phyloP scores from a whole-genome alignment of 2,888 invertebrate genomes.

The Dimorphilus gyrociliatus region DNA sequence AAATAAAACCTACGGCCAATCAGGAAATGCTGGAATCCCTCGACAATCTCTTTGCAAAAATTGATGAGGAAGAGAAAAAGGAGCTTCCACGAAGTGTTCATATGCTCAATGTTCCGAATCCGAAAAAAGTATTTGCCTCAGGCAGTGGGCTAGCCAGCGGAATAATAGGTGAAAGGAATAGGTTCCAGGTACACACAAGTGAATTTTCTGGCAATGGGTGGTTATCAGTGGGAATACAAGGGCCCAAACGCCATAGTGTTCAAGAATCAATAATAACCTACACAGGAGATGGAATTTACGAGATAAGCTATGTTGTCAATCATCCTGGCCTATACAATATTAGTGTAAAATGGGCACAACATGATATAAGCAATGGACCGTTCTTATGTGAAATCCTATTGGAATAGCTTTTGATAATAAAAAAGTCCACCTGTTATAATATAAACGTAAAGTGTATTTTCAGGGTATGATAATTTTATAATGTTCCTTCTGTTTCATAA shows the following conservation, averaged over 20 bases:
- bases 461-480: no score
- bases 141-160: conserved; percentile 31
- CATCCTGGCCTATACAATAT: conserved; percentile 29
- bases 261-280: conserved; percentile 24
- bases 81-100: no score
- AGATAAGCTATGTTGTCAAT: conserved; percentile 27
- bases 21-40: no score
- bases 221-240: conserved; percentile 22
- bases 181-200: conserved; percentile 23
- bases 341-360: conserved; percentile 23
- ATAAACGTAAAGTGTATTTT: no score
- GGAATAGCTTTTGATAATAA: no score
- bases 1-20: no score
- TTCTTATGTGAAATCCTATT: conserved; percentile 16
- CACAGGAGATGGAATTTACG: conserved; percentile 28
- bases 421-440: no score
- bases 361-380: conserved; percentile 19
- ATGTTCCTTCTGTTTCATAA: no score
- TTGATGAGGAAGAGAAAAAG: no score
- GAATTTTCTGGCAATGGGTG: conserved; percentile 17
- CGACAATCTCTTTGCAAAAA: no score
- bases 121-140: no score
- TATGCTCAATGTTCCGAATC: no score
- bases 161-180: conserved; percentile 25
- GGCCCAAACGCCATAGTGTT: conserved; percentile 20